Evolutionary conservation across 2,888 invertebrate species (phyloP).

Genomic region (Mimas tiliae): DNA sequence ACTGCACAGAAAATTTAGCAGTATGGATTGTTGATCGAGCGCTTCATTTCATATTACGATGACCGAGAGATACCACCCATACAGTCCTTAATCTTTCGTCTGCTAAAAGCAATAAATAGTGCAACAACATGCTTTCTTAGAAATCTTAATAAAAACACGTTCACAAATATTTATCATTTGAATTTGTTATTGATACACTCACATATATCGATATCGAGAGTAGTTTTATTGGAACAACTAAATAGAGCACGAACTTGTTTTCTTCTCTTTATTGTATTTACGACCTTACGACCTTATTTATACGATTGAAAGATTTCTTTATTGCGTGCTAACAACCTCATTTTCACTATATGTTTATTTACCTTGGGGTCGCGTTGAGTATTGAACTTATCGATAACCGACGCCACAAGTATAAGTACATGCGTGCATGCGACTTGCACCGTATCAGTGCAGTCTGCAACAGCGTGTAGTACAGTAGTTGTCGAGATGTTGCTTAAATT

Average conservation of each 20-base stretch:
- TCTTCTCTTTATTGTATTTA: constrained; percentile 14
- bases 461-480: constrained; percentile 38
- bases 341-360: constrained; percentile 41
- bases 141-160: neutral
- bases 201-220: neutral
- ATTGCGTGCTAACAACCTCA: constrained; percentile 50
- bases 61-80: too few relatives aligned
- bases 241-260: neutral
- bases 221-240: neutral
- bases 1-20: too few relatives aligned
- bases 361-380: constrained; percentile 39
- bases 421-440: neutral
- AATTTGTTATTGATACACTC: neutral
- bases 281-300: constrained; percentile 41
- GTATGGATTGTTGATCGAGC: too few relatives aligned
- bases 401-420: neutral
- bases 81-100: neutral
- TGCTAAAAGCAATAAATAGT: neutral
- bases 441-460: constrained; percentile 43
- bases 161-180: neutral
- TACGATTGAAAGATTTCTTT: constrained; percentile 40
- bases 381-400: constrained; percentile 32
- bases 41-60: too few relatives aligned
- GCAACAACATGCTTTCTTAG: neutral
- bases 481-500: constrained; percentile 71